Percentiles rank a stretch among this genome's conserved stretches.
Conservation (phyloP, 2,797 vertebrate species). For the Alectoris magna region DNA sequence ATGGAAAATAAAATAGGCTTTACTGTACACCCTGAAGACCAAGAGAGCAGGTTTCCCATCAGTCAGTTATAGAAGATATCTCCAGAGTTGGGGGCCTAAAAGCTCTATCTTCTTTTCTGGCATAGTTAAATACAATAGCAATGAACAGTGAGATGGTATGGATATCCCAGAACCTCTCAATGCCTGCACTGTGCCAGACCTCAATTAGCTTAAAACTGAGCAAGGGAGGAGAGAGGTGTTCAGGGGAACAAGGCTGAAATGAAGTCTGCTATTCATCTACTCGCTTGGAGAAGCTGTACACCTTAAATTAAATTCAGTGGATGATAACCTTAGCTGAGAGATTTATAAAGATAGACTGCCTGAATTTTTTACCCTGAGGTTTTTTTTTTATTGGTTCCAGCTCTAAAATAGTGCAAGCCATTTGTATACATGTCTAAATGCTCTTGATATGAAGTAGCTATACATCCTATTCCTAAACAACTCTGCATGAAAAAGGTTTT, state of each 20-base stretch:
- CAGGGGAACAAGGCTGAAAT: neutral
- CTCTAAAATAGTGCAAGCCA: neutral
- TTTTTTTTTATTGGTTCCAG: constrained; percentile 25
- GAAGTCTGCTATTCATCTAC: neutral
- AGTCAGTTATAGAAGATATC: neutral
- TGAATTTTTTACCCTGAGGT: neutral
- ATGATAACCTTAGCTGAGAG: neutral
- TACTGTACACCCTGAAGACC: neutral
- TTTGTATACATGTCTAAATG: neutral
- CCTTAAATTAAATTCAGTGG: neutral
- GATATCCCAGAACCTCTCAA: neutral
- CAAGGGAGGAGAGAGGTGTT: neutral
- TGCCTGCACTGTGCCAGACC: neutral
- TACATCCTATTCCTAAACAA: neutral
- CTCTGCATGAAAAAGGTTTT: neutral
- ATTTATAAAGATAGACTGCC: neutral
- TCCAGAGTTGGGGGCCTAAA: neutral
- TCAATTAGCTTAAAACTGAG: neutral
- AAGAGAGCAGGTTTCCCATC: neutral
- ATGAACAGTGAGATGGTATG: neutral
- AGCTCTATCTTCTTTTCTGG: neutral
- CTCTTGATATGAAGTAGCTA: neutral
- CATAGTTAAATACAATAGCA: neutral
- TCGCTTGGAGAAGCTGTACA: neutral
- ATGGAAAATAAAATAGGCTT: neutral